Base-by-base conservation (phyloP, 2,113 vertebrate genomes). In the Columba livia region DNA sequence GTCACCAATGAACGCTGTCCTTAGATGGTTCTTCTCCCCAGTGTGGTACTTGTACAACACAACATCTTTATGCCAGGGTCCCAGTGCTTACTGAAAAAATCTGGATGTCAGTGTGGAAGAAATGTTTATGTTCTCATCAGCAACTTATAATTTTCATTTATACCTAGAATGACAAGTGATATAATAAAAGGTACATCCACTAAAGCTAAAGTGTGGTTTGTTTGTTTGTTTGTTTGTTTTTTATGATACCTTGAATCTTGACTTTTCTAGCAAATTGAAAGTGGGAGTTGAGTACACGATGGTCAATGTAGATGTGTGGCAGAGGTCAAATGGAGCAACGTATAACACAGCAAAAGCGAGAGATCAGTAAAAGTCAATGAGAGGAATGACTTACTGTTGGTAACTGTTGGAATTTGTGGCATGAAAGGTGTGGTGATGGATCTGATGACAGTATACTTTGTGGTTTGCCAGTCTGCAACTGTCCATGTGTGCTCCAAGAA, bases 401-500 rank as follows among this genome's bases (percentile, higher is more conserved):
- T 62, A 57, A 97, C 44, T 10, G 58, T 84, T 91, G 94, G 96
- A 58, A 89, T 96, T 82, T 85, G 88, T 92, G 96, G 92, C 88
- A 88, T 79, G 92, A 97, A 97, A 54, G 97, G 95, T 25, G 94
- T 97, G 50, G 82, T 94, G 83, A 96, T 91, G 90, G 95, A 87
- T 79, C 96, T 96, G 83, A 97, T n/a, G 65, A 96, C 69, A 13
- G 89, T 96, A 7, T 97, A 97, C 51, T 97, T 97, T 0, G 97
- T 97, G 53, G 87, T 85, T 85, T 97, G 96, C 96, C 96, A 97
- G 1, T 78, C 94, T 72, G 81, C 85, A 78, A 97, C 96, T 6
- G 38, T 85, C 97, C 97, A 98, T 0, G 32, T 82, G 85, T 97
- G 96, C 79, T 97, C 97, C 97, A 98, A 70, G 67, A 97, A 89